Evolutionary conservation across 2,113 vertebrate genomes (phyloP).

Genomic region (Semnornis frantzii): DNA sequence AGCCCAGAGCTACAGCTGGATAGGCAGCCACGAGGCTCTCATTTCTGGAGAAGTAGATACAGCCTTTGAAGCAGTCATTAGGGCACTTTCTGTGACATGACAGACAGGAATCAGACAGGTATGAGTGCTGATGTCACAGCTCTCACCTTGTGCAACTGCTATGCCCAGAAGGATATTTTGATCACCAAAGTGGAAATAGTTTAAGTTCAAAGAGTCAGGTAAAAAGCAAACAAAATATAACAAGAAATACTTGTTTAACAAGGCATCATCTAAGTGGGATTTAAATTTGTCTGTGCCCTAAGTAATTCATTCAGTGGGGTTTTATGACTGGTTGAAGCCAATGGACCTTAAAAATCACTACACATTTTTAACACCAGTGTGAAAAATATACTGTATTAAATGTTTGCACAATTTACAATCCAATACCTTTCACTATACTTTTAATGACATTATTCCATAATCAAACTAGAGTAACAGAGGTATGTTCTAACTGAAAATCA

Average conservation of each 20-base stretch:
- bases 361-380: not conserved
- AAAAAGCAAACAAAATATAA: not conserved
- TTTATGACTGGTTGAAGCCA: not conserved
- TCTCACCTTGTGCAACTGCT: not conserved
- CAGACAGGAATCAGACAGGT: not conserved
- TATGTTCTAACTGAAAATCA: not conserved
- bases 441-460: not conserved
- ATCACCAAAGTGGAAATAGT: not conserved
- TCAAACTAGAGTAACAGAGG: not conserved
- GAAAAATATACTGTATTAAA: not conserved
- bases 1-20: too few relatives aligned
- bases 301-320: not conserved
- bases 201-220: not conserved
- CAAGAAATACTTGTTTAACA: not conserved
- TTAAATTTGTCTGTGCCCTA: not conserved
- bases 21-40: not conserved
- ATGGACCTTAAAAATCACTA: not conserved
- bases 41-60: not conserved
- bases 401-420: not conserved
- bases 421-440: not conserved
- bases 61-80: not conserved
- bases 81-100: not conserved
- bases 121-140: accelerated
- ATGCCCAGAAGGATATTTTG: not conserved
- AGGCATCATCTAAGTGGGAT: not conserved